Conservation (phyloP, 2,888 invertebrate genomes). For the Trissonchulus sp. region DNA sequence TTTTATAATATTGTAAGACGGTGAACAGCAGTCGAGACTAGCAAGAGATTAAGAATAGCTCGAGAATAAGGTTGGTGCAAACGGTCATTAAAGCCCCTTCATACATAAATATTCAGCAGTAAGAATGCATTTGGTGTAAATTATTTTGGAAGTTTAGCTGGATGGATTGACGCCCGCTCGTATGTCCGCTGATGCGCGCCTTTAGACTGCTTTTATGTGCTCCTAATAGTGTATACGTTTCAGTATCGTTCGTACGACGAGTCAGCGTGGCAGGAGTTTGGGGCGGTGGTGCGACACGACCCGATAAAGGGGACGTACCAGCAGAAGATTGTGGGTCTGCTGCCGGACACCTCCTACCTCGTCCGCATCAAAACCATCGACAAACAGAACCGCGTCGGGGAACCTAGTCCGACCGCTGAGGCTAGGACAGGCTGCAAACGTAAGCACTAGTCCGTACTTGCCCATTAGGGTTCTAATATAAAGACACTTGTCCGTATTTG, state of each 20-base stretch:
- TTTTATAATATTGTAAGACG: too few relatives aligned
- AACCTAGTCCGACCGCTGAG: constrained; percentile 49
- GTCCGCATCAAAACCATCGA: constrained; percentile 54
- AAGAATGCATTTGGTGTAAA: too few relatives aligned
- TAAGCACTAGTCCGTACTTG: too few relatives aligned
- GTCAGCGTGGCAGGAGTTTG: constrained; percentile 48
- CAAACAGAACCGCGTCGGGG: constrained; percentile 42
- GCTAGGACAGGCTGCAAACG: constrained; percentile 48
- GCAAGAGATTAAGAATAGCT: too few relatives aligned
- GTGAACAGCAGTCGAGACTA: too few relatives aligned
- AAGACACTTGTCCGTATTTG: too few relatives aligned
- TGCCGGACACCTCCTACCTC: constrained; percentile 54
- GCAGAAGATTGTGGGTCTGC: constrained; percentile 51
- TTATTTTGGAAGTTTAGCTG: too few relatives aligned
- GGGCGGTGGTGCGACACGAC: constrained; percentile 44
- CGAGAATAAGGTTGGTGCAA: too few relatives aligned
- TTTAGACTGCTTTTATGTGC: not conserved
- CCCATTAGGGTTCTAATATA: too few relatives aligned
- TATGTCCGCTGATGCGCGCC: not conserved
- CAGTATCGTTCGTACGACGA: constrained; percentile 45
- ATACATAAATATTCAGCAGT: too few relatives aligned
- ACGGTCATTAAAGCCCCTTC: too few relatives aligned
- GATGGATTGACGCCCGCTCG: too few relatives aligned
- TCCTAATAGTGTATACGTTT: constrained; percentile 31
- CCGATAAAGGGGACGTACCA: constrained; percentile 44